phyloP scores from a whole-genome alignment of 2,797 vertebrate species.

The Alcedo atthis region DNA sequence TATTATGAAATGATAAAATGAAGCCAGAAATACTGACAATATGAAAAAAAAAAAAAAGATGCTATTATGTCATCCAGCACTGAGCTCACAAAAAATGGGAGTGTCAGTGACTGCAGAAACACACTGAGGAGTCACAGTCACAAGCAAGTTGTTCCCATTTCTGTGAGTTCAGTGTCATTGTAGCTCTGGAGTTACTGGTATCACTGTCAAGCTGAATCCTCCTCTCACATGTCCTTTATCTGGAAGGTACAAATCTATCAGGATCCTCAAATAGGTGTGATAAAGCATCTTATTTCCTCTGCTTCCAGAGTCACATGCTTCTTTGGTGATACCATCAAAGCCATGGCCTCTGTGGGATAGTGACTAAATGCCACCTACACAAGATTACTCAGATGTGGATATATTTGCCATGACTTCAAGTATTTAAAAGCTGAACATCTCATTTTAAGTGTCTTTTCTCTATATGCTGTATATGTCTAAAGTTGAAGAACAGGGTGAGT shows the following conservation, averaged over 20 bases:
- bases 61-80: background rate
- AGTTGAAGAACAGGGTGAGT: background rate
- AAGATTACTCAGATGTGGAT: background rate
- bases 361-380: background rate
- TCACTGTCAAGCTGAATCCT: background rate
- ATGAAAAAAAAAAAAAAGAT: background rate
- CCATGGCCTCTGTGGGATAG: background rate
- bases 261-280: background rate
- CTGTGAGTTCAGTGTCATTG: background rate
- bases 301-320: background rate
- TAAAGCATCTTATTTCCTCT: background rate
- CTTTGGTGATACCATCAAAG: background rate
- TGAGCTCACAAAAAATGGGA: background rate
- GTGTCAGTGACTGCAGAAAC: background rate
- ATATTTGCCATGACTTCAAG: background rate
- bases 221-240: background rate
- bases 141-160: accelerated
- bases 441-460: background rate
- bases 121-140: background rate
- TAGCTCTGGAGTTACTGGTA: background rate
- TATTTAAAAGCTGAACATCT: background rate
- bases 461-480: background rate
- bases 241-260: background rate
- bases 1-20: background rate
- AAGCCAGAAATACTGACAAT: background rate